phyloP scores from a whole-genome alignment of 2,797 vertebrate genomes.

The Pelobates cultripes region DNA sequence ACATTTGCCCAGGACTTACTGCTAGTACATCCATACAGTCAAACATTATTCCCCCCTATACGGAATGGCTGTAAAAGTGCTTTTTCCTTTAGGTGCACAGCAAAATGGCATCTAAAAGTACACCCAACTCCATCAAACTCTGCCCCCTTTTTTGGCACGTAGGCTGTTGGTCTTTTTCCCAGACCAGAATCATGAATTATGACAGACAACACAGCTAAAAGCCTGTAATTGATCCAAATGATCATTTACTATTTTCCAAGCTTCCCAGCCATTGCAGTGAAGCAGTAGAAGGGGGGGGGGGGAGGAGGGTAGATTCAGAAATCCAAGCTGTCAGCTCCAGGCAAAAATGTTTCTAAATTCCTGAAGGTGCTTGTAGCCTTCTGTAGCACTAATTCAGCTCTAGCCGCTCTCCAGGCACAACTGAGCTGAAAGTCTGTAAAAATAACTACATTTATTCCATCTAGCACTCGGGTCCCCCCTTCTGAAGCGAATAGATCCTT shows the following conservation, averaged over 20 bases:
- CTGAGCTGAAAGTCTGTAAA: slow-evolving; percentile 62
- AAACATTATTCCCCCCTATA: slow-evolving; percentile 84
- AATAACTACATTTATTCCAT: slow-evolving; percentile 59
- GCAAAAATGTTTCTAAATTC: slow-evolving; percentile 59
- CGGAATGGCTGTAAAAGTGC: slow-evolving; percentile 77
- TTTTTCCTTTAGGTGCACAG: slow-evolving; percentile 75
- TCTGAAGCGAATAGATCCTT: slow-evolving; percentile 81
- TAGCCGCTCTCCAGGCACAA: slow-evolving; percentile 56
- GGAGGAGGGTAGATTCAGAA: slow-evolving; percentile 70
- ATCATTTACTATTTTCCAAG: slow-evolving; percentile 81
- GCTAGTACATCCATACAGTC: slow-evolving; percentile 92
- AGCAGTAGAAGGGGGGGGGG: slow-evolving; percentile 66
- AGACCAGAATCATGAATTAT: slow-evolving; percentile 90
- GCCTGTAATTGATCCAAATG: slow-evolving; percentile 82
- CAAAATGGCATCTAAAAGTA: slow-evolving; percentile 82
- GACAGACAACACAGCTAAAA: slow-evolving; percentile 81
- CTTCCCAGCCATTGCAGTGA: slow-evolving; percentile 75
- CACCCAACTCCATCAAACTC: slow-evolving; percentile 97
- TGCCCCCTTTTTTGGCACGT: slow-evolving; percentile 83
- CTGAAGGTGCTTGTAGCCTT: slow-evolving; percentile 61
- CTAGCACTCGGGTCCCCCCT: slow-evolving; percentile 70
- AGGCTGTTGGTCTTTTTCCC: slow-evolving; percentile 85
- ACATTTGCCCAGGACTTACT: slow-evolving; percentile 85
- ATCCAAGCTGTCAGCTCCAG: slow-evolving; percentile 69
- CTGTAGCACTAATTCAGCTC: slow-evolving; percentile 58